Evolutionary conservation across 2,797 vertebrate species (phyloP).

Genomic region (Tarsius wallacei): DNA sequence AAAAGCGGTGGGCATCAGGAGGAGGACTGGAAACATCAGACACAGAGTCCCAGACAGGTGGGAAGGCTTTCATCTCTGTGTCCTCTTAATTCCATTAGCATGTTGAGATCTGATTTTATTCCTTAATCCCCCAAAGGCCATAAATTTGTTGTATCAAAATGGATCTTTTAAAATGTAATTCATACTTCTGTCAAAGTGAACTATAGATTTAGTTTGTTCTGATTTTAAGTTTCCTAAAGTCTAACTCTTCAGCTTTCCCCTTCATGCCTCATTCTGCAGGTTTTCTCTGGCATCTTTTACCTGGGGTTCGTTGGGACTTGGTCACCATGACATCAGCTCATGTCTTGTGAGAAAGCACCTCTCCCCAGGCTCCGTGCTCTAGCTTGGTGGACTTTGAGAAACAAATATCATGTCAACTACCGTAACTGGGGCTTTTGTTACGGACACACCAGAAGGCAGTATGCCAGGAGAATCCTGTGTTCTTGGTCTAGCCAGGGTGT

Average conservation of each 20-base stretch:
- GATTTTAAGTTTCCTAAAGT: background rate
- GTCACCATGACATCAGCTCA: background rate
- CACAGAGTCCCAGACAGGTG: no score
- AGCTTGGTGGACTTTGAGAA: background rate
- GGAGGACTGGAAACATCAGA: background rate
- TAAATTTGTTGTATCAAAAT: background rate
- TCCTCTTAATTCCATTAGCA: background rate
- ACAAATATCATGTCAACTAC: background rate
- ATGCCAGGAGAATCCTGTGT: background rate
- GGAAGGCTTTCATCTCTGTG: background rate
- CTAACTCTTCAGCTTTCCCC: background rate
- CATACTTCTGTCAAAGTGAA: background rate
- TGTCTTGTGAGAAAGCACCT: background rate
- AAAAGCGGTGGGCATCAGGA: background rate
- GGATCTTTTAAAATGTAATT: background rate
- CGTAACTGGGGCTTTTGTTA: background rate
- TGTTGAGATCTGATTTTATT: background rate
- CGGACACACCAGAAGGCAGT: background rate
- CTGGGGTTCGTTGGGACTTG: background rate
- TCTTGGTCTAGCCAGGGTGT: background rate
- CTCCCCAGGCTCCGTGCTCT: background rate
- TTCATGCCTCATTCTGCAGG: background rate
- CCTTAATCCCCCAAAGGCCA: background rate
- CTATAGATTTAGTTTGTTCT: conserved; percentile 4
- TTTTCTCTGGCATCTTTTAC: background rate